phyloP scores from a whole-genome alignment of 2,888 invertebrate species.

The Calameuta pallipes region DNA sequence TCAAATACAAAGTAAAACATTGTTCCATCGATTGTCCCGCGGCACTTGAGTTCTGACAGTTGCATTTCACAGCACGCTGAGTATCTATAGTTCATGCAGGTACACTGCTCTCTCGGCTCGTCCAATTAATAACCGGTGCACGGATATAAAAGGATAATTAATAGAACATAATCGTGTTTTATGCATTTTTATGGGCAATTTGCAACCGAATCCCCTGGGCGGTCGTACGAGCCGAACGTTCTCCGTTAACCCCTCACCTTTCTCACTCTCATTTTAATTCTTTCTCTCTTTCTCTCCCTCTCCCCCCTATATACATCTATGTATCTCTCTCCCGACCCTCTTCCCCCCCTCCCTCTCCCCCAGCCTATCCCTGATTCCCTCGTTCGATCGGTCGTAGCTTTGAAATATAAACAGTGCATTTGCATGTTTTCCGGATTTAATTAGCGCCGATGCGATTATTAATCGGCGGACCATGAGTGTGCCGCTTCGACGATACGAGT shows the following conservation, averaged over 20 bases:
- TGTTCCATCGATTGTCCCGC: background rate
- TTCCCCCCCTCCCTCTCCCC: constrained; percentile 34
- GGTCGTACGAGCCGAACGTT: constrained; percentile 13
- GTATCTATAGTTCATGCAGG: background rate
- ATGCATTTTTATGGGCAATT: constrained; percentile 62
- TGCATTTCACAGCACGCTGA: background rate
- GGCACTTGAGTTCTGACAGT: background rate
- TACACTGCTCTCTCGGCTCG: background rate
- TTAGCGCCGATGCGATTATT: constrained; percentile 64
- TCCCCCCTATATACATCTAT: constrained; percentile 18
- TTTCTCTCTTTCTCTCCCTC: constrained; percentile 24
- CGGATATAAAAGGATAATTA: constrained; percentile 51
- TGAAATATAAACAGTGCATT: constrained; percentile 61
- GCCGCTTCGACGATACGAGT: constrained; percentile 36
- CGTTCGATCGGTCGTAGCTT: constrained; percentile 40
- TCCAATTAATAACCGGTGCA: background rate
- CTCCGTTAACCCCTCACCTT: constrained; percentile 13
- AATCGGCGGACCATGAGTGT: constrained; percentile 52
- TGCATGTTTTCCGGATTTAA: constrained; percentile 65
- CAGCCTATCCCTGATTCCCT: constrained; percentile 19
- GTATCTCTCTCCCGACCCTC: constrained; percentile 29
- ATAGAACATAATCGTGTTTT: constrained; percentile 58
- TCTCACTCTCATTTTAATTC: constrained; percentile 21
- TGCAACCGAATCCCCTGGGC: constrained; percentile 54
- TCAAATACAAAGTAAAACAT: background rate